These are phyloP conservation scores for Saturnia japonica DNA, from an alignment of 2,888 invertebrate genomes.

Conservation along the genomic window DNA sequence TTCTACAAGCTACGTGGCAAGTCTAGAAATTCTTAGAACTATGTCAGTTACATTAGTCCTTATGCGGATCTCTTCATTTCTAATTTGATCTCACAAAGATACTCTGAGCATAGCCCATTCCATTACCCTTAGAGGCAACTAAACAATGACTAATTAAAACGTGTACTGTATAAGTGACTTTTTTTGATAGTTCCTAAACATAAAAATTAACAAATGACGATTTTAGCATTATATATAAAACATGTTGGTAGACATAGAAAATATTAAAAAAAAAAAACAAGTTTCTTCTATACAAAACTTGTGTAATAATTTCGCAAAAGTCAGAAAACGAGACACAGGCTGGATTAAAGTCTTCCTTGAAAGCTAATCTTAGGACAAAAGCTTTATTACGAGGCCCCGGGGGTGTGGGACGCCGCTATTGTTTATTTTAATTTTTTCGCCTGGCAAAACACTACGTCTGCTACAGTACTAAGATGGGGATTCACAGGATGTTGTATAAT, in stretches of 20 bases:
- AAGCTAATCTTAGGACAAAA: constrained; percentile 81
- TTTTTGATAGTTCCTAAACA: no score
- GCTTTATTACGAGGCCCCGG: constrained; percentile 71
- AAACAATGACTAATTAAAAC: no score
- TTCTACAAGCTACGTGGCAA: no score
- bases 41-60: no score
- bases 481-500: constrained; percentile 45
- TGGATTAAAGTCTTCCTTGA: constrained; percentile 64
- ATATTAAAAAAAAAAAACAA: not conserved
- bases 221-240: not conserved
- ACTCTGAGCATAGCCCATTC: no score
- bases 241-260: not conserved
- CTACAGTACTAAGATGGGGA: constrained; percentile 49
- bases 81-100: no score
- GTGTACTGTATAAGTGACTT: no score
- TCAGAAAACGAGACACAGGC: constrained; percentile 20
- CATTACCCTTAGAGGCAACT: no score
- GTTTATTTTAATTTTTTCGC: constrained; percentile 81
- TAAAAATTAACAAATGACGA: no score
- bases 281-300: constrained; percentile 16
- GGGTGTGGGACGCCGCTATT: constrained; percentile 75
- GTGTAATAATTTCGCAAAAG: constrained; percentile 21
- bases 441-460: constrained; percentile 56
- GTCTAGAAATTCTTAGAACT: no score
- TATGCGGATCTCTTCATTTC: no score